Percentiles rank a stretch among this genome's conserved stretches.
phyloP scores from a whole-genome alignment of 2,888 invertebrate species.

The Volucella inanis region DNA sequence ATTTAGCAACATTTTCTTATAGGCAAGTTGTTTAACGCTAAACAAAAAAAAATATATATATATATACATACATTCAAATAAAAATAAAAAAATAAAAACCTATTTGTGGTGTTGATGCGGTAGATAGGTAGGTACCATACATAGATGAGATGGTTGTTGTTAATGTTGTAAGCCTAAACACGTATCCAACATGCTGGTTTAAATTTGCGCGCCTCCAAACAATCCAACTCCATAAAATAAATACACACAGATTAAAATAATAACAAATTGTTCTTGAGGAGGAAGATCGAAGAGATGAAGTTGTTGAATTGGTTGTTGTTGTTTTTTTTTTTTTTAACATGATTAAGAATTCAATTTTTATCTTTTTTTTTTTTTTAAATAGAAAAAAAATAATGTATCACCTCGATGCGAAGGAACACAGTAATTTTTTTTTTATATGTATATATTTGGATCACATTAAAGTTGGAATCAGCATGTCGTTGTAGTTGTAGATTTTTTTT shows the following conservation, averaged over 20 bases:
- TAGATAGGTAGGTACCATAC: too few relatives aligned
- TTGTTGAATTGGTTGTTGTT: slow-evolving; percentile 3
- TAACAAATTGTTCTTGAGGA: too few relatives aligned
- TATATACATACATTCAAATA: background rate
- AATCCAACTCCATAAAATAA: background rate
- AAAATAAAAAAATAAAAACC: background rate
- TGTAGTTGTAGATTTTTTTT: slow-evolving; percentile 1
- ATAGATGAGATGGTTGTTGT: background rate
- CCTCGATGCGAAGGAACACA: slow-evolving; percentile 71
- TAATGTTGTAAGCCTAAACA: background rate
- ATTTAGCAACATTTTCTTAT: slow-evolving; percentile 43
- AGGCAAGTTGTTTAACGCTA: slow-evolving; percentile 52
- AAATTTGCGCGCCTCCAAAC: slow-evolving; percentile 17
- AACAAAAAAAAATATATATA: slow-evolving; percentile 17
- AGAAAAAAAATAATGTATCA: slow-evolving; percentile 61
- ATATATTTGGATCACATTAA: slow-evolving; percentile 58
- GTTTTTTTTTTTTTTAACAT: slow-evolving; percentile 57
- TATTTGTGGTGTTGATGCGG: too few relatives aligned
- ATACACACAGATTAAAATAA: slow-evolving; percentile 27
- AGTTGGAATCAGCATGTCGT: slow-evolving; percentile 62
- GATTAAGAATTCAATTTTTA: slow-evolving; percentile 42
- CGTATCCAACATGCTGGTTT: slow-evolving; percentile 65
- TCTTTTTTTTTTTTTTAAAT: slow-evolving; percentile 40
- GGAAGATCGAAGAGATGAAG: too few relatives aligned
- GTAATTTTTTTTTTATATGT: slow-evolving; percentile 40